Evolutionary conservation across 2,888 invertebrate genomes (phyloP).

Genomic region (Spodoptera exigua): DNA sequence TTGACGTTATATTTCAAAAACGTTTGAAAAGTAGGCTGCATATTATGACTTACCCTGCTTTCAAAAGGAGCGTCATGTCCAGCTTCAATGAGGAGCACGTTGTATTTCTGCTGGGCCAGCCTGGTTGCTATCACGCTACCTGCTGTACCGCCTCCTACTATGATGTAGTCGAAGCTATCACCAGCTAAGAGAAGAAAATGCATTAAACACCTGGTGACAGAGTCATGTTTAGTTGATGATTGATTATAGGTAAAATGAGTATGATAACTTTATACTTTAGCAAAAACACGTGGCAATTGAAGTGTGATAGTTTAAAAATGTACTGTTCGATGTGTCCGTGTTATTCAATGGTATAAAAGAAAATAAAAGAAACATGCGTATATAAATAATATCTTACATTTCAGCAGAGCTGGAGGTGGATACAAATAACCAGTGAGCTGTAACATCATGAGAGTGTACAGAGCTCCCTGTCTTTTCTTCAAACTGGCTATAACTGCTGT

Average conservation of each 20-base stretch:
- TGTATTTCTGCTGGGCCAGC: constrained; percentile 30
- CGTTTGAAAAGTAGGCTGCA: too few species aligned
- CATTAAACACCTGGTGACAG: too few species aligned
- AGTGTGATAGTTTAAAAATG: too few species aligned
- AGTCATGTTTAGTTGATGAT: too few species aligned
- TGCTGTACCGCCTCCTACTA: constrained; percentile 44
- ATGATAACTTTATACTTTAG: too few species aligned
- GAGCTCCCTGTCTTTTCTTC: constrained; percentile 11
- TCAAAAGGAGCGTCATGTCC: constrained; percentile 43
- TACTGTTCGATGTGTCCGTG: too few species aligned
- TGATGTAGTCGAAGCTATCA: constrained; percentile 36
- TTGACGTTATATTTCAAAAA: too few species aligned
- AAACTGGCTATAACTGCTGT: constrained; percentile 6
- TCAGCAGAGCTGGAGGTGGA: constrained; percentile 26
- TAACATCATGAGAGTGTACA: constrained; percentile 1
- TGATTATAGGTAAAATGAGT: too few species aligned
- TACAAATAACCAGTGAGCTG: constrained; percentile 28
- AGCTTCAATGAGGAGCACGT: constrained; percentile 44
- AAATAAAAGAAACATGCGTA: not conserved
- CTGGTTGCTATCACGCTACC: constrained; percentile 42
- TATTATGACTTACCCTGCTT: constrained; percentile 21
- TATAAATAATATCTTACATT: constrained; percentile 24
- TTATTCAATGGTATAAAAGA: too few species aligned
- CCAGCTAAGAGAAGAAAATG: constrained; percentile 6
- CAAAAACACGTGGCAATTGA: too few species aligned